These are phyloP conservation scores for Tiliqua scincoides DNA, from an alignment of 2,113 vertebrate genomes.

Conservation along the genomic window DNA sequence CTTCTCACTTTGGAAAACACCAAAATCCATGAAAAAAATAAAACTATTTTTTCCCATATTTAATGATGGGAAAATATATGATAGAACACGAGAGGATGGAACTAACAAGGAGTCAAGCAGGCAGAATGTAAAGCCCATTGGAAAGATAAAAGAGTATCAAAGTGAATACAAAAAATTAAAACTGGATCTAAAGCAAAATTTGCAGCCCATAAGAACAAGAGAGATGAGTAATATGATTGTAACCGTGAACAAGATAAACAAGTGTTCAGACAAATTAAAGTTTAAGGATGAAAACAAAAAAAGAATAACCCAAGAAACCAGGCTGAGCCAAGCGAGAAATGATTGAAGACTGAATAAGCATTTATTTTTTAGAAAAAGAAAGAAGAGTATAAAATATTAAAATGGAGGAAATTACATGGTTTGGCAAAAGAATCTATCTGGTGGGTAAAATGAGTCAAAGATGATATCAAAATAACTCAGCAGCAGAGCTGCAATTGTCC, in stretches of 20 bases:
- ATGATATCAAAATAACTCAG: constrained; percentile 37
- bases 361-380: background rate
- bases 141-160: background rate
- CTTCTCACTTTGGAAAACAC: no score
- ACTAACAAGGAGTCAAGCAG: background rate
- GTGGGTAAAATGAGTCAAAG: background rate
- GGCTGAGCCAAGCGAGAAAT: background rate
- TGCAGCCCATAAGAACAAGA: background rate
- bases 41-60: no score
- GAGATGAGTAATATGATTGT: background rate
- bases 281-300: background rate
- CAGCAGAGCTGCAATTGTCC: constrained; percentile 1
- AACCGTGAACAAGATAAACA: background rate
- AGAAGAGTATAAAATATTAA: constrained; percentile 5
- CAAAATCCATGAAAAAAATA: no score
- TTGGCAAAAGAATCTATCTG: constrained; percentile 18
- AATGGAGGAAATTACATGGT: background rate
- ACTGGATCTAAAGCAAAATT: no score
- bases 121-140: background rate
- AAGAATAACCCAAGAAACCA: background rate
- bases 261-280: background rate
- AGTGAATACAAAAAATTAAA: background rate
- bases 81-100: background rate
- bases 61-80: background rate
- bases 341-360: background rate